These are phyloP conservation scores for Siniperca knerii DNA, from an alignment of 2,113 vertebrate species.

Conservation along the genomic window DNA sequence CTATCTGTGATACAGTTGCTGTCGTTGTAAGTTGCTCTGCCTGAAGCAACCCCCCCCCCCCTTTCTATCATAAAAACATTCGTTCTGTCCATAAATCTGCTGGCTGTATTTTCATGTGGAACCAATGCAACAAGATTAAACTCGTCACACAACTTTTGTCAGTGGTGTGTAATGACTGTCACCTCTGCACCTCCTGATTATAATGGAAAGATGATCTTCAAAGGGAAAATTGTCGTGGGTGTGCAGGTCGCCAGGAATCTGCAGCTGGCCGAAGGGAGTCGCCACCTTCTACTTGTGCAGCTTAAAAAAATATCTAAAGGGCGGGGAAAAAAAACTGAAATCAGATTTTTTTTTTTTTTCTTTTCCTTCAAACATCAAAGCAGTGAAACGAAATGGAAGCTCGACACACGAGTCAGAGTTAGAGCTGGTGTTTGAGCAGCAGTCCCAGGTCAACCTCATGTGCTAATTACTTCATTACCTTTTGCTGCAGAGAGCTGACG, in stretches of 20 bases:
- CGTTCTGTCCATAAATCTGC: conserved; percentile 12
- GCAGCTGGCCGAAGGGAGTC: conserved; percentile 6
- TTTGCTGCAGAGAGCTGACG: conserved; percentile 15
- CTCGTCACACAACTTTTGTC: conserved; percentile 10
- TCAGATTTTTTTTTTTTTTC: background rate
- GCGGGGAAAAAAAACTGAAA: background rate
- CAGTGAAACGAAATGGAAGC: conserved; percentile 6
- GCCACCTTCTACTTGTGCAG: background rate
- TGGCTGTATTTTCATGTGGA: conserved; percentile 24
- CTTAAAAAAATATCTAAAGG: background rate
- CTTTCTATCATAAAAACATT: conserved; percentile 14
- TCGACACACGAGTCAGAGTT: background rate
- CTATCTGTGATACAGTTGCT: background rate
- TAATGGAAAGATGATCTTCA: conserved; percentile 55
- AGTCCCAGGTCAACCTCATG: conserved; percentile 32
- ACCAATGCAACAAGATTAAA: conserved; percentile 56
- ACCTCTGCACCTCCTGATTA: conserved; percentile 33
- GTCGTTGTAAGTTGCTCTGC: background rate
- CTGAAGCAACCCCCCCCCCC: background rate
- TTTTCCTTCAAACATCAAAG: conserved; percentile 50
- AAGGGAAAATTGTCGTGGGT: conserved; percentile 15
- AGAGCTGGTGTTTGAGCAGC: background rate
- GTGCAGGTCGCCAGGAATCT: conserved; percentile 7
- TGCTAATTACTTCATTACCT: conserved; percentile 57
- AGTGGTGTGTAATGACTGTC: conserved; percentile 38